Conservation (phyloP, 2,113 vertebrate genomes). For the Pleuronectes platessa region DNA sequence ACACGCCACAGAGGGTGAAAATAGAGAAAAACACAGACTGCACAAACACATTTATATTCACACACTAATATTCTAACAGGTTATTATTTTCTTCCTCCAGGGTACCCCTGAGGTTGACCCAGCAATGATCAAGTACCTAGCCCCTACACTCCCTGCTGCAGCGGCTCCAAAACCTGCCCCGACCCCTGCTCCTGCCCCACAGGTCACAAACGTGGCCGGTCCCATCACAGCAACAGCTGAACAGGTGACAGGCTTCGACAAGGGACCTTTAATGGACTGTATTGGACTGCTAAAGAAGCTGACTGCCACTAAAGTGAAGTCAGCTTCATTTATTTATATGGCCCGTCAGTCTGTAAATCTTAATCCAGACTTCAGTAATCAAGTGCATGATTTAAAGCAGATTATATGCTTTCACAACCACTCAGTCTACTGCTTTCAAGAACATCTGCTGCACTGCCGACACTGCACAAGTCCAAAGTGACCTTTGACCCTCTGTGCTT, state of each 20-base stretch:
- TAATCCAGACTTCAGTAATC: neutral
- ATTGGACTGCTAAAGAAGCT: no score
- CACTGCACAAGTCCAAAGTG: neutral
- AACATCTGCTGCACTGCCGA: neutral
- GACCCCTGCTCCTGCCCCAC: slow-evolving; percentile 28
- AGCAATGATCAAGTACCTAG: slow-evolving; percentile 87
- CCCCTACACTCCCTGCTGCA: slow-evolving; percentile 63
- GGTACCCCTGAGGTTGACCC: slow-evolving; percentile 96
- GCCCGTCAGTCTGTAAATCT: neutral
- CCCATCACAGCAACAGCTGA: slow-evolving; percentile 93
- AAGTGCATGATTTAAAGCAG: slow-evolving; percentile 3
- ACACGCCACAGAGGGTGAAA: slow-evolving; percentile 96
- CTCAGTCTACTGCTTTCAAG: neutral
- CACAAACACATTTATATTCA: neutral
- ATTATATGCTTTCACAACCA: slow-evolving; percentile 1
- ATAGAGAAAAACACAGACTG: neutral
- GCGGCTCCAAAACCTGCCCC: slow-evolving; percentile 47
- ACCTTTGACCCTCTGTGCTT: slow-evolving; percentile 28
- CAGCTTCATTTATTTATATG: neutral
- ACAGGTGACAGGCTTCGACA: slow-evolving; percentile 83
- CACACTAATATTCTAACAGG: neutral
- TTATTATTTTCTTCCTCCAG: slow-evolving; percentile 68
- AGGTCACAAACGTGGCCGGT: slow-evolving; percentile 73
- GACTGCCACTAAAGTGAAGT: neutral
- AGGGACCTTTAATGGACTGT: neutral